These are phyloP conservation scores for Cinclus cinclus DNA, from an alignment of 2,113 vertebrate genomes.

Conservation along the genomic window DNA sequence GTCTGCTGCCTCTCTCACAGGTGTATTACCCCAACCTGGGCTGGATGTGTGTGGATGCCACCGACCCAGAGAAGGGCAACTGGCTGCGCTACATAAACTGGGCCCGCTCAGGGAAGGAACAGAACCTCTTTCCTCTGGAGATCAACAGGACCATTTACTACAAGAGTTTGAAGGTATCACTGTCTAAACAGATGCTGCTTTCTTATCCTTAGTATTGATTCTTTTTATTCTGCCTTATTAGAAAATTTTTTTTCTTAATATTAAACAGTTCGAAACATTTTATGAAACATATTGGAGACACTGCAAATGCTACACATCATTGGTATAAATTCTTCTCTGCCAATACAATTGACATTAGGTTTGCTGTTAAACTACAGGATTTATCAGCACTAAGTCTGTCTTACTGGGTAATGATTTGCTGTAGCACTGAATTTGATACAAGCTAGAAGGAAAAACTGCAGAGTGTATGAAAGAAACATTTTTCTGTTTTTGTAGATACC, in stretches of 20 bases:
- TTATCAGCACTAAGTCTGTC: accelerated
- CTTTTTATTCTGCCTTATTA: background rate
- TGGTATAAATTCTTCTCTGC: background rate
- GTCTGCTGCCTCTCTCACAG: slow-evolving; percentile 33
- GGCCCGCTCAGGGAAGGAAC: slow-evolving; percentile 88
- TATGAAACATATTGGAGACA: background rate
- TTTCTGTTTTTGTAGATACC: background rate
- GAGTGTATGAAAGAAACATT: background rate
- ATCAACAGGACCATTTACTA: slow-evolving; percentile 95
- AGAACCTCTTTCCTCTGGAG: slow-evolving; percentile 92
- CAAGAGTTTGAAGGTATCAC: slow-evolving; percentile 88
- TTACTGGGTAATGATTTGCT: background rate
- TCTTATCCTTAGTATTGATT: background rate
- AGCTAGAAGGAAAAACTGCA: background rate
- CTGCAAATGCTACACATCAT: background rate
- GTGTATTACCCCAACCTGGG: slow-evolving; percentile 91
- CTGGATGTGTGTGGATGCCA: slow-evolving; percentile 96
- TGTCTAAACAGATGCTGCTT: background rate
- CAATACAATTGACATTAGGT: background rate
- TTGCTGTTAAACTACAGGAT: background rate
- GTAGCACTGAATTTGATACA: background rate
- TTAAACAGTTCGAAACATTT: background rate
- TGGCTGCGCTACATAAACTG: slow-evolving; percentile 94
- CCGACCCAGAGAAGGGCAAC: slow-evolving; percentile 89
- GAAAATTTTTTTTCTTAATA: background rate